phyloP scores from a whole-genome alignment of 2,888 invertebrate species.

The Imbricaverruca yamaguchii region DNA sequence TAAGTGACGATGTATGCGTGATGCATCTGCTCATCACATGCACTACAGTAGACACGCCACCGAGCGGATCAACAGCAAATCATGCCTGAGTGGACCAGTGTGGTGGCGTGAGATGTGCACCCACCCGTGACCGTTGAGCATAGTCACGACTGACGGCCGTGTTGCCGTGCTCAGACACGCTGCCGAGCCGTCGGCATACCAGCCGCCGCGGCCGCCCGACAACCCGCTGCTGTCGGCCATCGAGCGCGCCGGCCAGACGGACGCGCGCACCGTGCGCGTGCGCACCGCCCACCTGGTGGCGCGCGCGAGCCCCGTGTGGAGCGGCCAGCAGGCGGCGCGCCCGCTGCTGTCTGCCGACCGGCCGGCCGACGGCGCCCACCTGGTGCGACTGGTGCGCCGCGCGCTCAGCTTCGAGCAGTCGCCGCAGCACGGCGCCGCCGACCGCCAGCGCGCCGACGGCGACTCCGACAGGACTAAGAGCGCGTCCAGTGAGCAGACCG shows the following conservation, averaged over 20 bases:
- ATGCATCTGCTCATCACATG: too few species aligned
- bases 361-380: not conserved
- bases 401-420: conserved; percentile 20
- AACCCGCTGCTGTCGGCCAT: conserved; percentile 13
- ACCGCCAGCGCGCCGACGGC: not conserved
- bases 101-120: too few species aligned
- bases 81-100: too few species aligned
- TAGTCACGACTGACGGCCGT: too few species aligned
- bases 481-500: not conserved
- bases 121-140: too few species aligned
- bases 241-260: conserved; percentile 1
- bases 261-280: not conserved
- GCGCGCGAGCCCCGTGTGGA: not conserved
- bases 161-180: too few species aligned
- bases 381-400: not conserved
- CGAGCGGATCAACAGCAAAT: too few species aligned
- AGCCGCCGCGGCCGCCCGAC: not conserved
- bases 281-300: not conserved
- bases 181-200: not conserved
- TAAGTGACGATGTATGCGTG: too few species aligned
- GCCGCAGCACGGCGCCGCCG: conserved; percentile 6
- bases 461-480: not conserved
- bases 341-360: not conserved
- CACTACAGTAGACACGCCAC: too few species aligned
- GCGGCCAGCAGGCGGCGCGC: not conserved